These are phyloP conservation scores for Drosophila helvetica DNA, from an alignment of 2,888 invertebrate genomes.

Conservation along the genomic window DNA sequence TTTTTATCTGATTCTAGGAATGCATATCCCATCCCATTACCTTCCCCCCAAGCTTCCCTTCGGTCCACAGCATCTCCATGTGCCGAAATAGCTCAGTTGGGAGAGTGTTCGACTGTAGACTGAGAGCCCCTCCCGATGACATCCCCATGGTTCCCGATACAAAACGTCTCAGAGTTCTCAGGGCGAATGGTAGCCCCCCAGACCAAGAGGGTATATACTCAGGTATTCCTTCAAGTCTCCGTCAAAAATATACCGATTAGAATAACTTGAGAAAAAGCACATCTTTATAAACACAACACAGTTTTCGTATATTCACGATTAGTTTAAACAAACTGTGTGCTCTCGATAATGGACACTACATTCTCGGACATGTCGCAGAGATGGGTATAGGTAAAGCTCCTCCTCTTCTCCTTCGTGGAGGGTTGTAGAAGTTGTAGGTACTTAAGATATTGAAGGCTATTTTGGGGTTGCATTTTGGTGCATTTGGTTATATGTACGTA, in stretches of 20 bases:
- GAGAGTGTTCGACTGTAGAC: conserved; percentile 92
- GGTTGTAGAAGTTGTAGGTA: too few species aligned
- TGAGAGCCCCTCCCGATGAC: too few species aligned
- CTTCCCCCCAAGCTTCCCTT: not conserved
- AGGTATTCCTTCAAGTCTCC: too few species aligned
- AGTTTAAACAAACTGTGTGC: conserved; percentile 57
- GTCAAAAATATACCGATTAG: not conserved
- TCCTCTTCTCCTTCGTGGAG: too few species aligned
- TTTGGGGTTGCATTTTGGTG: too few species aligned
- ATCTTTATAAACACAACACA: not conserved
- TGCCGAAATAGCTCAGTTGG: conserved; percentile 92
- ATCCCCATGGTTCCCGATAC: too few species aligned
- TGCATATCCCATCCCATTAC: not conserved
- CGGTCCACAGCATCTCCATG: conserved; percentile 6
- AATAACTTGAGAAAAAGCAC: not conserved
- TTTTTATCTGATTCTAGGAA: too few species aligned
- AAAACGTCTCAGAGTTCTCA: too few species aligned
- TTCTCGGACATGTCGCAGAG: conserved; percentile 76
- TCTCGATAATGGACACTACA: conserved; percentile 78
- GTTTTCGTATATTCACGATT: not conserved
- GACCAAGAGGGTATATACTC: too few species aligned
- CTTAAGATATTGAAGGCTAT: too few species aligned
- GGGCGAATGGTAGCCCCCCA: too few species aligned
- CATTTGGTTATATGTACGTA: too few species aligned
- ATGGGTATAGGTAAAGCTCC: conserved; percentile 75